Evolutionary conservation across 2,888 invertebrate genomes (phyloP).

Genomic region (Drosophila borealis): DNA sequence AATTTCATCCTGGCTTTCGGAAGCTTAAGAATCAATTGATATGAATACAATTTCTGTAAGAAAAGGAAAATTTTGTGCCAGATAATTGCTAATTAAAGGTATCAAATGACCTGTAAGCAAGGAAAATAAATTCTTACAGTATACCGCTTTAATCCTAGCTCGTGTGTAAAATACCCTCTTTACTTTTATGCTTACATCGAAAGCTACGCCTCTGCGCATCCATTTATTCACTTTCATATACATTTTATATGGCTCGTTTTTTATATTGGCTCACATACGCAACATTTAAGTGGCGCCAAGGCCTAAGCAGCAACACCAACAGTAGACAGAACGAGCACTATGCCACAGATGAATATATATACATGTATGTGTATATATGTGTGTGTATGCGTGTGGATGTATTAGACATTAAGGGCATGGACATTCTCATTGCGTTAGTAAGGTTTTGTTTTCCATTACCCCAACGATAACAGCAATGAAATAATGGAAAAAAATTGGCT

Average conservation of each 20-base stretch:
- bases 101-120: background rate
- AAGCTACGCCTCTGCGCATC: slow-evolving; percentile 36
- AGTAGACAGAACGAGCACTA: slow-evolving; percentile 54
- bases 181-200: too few relatives aligned
- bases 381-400: background rate
- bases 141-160: background rate
- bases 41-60: too few relatives aligned
- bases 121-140: too few relatives aligned
- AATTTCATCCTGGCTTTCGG: too few relatives aligned
- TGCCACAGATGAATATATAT: slow-evolving; percentile 44
- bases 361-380: background rate
- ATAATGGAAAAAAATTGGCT: slow-evolving; percentile 20
- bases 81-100: background rate
- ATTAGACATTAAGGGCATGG: slow-evolving; percentile 16
- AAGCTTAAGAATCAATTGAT: too few relatives aligned
- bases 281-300: slow-evolving; percentile 75
- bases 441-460: slow-evolving; percentile 48
- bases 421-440: slow-evolving; percentile 43
- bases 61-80: too few relatives aligned
- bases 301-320: slow-evolving; percentile 44
- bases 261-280: slow-evolving; percentile 62
- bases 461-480: slow-evolving; percentile 18
- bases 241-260: slow-evolving; percentile 64
- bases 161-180: background rate
- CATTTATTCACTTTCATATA: slow-evolving; percentile 48